A percentile compares a stretch with the other conserved stretches of the same genome.
These are phyloP conservation scores for Drosophila kohkoa DNA, from an alignment of 1,140 invertebrate genomes.

Conservation along the genomic window DNA sequence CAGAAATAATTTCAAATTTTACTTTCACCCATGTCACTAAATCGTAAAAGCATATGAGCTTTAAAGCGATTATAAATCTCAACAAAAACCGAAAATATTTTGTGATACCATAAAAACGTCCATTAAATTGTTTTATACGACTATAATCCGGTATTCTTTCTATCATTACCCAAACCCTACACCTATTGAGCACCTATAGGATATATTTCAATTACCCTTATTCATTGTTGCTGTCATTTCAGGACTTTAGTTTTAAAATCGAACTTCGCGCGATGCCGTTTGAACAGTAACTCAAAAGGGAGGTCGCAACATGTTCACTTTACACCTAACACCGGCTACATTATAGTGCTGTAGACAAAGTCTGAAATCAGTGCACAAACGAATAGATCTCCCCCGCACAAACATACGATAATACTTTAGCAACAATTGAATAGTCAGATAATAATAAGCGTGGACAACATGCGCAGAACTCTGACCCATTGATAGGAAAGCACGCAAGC, in stretches of 20 bases:
- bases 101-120: not conserved
- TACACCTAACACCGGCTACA: slow-evolving; percentile 53
- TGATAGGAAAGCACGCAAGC: slow-evolving; percentile 8
- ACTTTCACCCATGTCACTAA: not conserved
- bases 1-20: not conserved
- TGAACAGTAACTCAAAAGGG: slow-evolving; percentile 41
- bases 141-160: not conserved
- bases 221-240: slow-evolving; percentile 51
- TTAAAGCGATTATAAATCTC: not conserved
- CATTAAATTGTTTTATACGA: not conserved
- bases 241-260: not conserved
- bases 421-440: slow-evolving; percentile 9
- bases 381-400: not conserved
- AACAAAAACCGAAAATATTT: slow-evolving; percentile 2
- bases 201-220: slow-evolving; percentile 45
- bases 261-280: slow-evolving; percentile 37
- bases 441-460: slow-evolving; percentile 20
- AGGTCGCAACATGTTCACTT: slow-evolving; percentile 29
- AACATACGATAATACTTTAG: not conserved
- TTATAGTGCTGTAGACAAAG: slow-evolving; percentile 46
- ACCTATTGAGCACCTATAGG: not conserved
- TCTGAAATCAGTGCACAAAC: slow-evolving; percentile 55
- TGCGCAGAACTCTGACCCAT: slow-evolving; percentile 10
- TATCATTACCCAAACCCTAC: not conserved
- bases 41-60: not conserved